Conservation (phyloP, 2,888 invertebrate genomes). For the Sthenelais limicola region DNA sequence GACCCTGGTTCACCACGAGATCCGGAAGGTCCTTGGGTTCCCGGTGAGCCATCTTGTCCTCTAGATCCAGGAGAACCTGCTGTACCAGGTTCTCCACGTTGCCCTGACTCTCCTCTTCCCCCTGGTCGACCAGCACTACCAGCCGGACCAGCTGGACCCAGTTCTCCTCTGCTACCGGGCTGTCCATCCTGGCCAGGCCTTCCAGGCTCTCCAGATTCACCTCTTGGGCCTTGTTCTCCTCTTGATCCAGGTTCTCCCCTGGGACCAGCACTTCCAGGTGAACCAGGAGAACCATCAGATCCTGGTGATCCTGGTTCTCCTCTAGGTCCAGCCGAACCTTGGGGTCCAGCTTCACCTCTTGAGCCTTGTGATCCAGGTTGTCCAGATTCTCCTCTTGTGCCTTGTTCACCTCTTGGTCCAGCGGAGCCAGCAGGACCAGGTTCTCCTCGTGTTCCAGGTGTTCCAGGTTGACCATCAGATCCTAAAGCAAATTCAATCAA, state of each 20-base stretch:
- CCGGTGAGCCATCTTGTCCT: conserved; percentile 33
- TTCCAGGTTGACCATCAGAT: conserved; percentile 35
- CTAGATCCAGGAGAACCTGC: too few species aligned
- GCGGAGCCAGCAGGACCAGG: conserved; percentile 38
- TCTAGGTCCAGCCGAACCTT: conserved; percentile 57
- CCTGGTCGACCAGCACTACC: conserved; percentile 10
- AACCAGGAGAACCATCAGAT: conserved; percentile 47
- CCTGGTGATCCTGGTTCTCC: conserved; percentile 53
- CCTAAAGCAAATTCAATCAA: too few species aligned
- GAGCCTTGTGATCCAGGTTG: conserved; percentile 40
- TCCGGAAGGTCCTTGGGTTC: conserved; percentile 24
- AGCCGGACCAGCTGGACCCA: too few species aligned
- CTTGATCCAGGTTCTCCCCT: conserved; percentile 32
- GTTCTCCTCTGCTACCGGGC: too few species aligned
- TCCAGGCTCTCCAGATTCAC: too few species aligned
- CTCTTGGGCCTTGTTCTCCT: too few species aligned
- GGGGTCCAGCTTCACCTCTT: too few species aligned
- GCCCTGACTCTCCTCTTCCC: conserved; percentile 13
- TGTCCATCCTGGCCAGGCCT: not conserved
- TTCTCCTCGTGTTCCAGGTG: conserved; percentile 35
- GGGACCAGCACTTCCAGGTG: conserved; percentile 42
- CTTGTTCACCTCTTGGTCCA: conserved; percentile 46
- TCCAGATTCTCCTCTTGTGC: conserved; percentile 47
- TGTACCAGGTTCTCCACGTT: conserved; percentile 50
- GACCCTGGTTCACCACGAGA: conserved; percentile 62